Evolutionary conservation across 1,140 invertebrate genomes (phyloP).

Genomic region (Arctopsyche grandis): DNA sequence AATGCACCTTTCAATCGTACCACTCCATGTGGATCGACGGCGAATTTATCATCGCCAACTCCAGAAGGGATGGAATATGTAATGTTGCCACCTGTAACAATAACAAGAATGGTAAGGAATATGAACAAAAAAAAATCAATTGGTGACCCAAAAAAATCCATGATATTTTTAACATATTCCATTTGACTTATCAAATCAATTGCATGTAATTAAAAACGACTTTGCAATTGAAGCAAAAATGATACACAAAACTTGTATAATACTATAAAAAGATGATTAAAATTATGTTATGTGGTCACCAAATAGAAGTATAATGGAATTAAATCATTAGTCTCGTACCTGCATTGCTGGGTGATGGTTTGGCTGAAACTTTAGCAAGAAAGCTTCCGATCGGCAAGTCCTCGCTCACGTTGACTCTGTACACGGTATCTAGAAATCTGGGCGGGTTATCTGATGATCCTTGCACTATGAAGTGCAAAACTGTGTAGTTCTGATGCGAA

Average conservation of each 20-base stretch:
- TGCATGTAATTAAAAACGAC: too few relatives aligned
- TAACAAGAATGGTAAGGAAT: slow-evolving; percentile 35
- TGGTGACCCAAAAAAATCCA: too few relatives aligned
- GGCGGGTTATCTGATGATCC: slow-evolving; percentile 83
- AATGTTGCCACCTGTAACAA: slow-evolving; percentile 74
- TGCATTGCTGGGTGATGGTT: slow-evolving; percentile 73
- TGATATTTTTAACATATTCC: too few relatives aligned
- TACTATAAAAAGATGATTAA: too few relatives aligned
- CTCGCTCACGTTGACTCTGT: slow-evolving; percentile 83
- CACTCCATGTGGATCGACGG: slow-evolving; percentile 81
- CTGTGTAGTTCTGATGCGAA: slow-evolving; percentile 71
- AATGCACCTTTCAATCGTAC: slow-evolving; percentile 79
- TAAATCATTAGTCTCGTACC: slow-evolving; percentile 58
- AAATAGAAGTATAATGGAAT: too few relatives aligned
- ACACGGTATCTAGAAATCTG: slow-evolving; percentile 79
- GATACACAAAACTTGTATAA: too few relatives aligned
- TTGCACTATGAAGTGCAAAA: slow-evolving; percentile 74
- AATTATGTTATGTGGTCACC: too few relatives aligned
- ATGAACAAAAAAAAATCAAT: too few relatives aligned
- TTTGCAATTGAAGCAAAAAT: too few relatives aligned
- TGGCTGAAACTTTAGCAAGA: slow-evolving; percentile 81
- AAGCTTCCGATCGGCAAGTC: slow-evolving; percentile 79
- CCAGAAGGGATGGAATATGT: slow-evolving; percentile 87
- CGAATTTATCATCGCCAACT: slow-evolving; percentile 82
- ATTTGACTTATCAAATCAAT: too few relatives aligned